A percentile compares a stretch with the other conserved stretches of the same genome.
phyloP scores from a whole-genome alignment of 2,797 vertebrate genomes.

The Lagothrix lagotricha region DNA sequence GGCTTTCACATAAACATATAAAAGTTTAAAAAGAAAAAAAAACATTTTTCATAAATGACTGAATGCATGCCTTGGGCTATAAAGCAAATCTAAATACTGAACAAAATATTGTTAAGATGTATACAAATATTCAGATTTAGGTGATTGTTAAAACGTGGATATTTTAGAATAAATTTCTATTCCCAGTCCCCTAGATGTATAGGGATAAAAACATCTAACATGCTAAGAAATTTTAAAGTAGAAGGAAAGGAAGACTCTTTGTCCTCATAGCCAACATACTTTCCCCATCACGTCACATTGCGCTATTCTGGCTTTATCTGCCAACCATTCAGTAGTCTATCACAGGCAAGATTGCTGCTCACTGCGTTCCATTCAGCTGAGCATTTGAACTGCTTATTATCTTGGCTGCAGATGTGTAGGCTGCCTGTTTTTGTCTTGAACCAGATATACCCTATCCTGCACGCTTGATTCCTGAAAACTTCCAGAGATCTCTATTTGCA shows the following conservation, averaged over 20 bases:
- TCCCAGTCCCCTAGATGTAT: background rate
- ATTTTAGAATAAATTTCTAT: background rate
- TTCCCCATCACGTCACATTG: background rate
- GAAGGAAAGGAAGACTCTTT: background rate
- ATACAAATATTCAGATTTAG: conserved; percentile 33
- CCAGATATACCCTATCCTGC: background rate
- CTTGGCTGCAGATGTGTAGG: background rate
- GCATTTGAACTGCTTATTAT: background rate
- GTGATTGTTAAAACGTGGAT: background rate
- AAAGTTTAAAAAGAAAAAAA: conserved; percentile 40
- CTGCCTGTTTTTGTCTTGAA: conserved; percentile 18
- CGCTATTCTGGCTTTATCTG: background rate
- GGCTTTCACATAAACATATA: conserved; percentile 15
- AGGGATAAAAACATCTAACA: background rate
- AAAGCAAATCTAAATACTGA: conserved; percentile 5
- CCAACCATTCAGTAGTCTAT: background rate
- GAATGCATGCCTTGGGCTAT: background rate
- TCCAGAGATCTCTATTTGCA: conserved; percentile 44
- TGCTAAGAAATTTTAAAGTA: background rate
- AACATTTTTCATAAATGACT: background rate
- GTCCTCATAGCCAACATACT: background rate
- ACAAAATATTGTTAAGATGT: background rate
- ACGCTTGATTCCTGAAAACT: conserved; percentile 23
- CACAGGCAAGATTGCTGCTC: background rate
- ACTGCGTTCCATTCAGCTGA: background rate